Percentiles rank a stretch among this genome's conserved stretches.
These are phyloP conservation scores for Drosophila neocordata DNA, from an alignment of 1,140 invertebrate genomes.

Conservation along the genomic window DNA sequence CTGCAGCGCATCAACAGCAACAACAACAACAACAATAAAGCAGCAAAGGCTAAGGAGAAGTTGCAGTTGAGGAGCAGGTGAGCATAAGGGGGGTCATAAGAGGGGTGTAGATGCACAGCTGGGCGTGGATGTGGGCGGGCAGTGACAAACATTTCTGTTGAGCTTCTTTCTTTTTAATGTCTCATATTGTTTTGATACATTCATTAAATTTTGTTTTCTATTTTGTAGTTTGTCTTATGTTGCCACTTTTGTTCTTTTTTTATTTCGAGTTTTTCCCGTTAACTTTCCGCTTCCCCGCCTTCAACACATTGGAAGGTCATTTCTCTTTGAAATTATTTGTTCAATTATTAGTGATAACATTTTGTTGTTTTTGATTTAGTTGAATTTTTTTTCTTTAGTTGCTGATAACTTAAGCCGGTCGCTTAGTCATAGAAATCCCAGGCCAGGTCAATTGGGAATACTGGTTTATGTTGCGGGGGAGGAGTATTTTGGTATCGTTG, in stretches of 20 bases:
- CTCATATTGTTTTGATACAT: not conserved
- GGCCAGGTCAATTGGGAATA: constrained; percentile 35
- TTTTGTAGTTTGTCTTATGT: not conserved
- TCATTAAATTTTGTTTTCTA: not conserved
- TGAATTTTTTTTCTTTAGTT: constrained; percentile 28
- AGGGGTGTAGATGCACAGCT: constrained; percentile 25
- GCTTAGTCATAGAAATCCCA: constrained; percentile 42
- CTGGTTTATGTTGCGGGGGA: constrained; percentile 40
- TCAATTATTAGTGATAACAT: constrained; percentile 33
- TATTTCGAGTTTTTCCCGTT: not conserved
- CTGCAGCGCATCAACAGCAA: constrained; percentile 51
- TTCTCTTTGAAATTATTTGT: not conserved
- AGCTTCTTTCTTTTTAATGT: not conserved
- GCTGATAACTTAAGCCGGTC: constrained; percentile 47
- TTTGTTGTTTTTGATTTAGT: constrained; percentile 7
- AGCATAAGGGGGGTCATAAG: constrained; percentile 38
- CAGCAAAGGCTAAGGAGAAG: constrained; percentile 26
- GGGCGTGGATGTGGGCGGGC: constrained; percentile 6
- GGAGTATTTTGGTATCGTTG: not conserved
- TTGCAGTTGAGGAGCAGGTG: constrained; percentile 68
- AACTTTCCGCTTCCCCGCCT: not conserved
- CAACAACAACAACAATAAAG: constrained; percentile 46
- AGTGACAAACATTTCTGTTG: constrained; percentile 4
- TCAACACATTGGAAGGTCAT: not conserved
- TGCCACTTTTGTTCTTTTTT: not conserved